Evolutionary conservation across 2,888 invertebrate species (phyloP).

Genomic region (Bedellia somnulentella): DNA sequence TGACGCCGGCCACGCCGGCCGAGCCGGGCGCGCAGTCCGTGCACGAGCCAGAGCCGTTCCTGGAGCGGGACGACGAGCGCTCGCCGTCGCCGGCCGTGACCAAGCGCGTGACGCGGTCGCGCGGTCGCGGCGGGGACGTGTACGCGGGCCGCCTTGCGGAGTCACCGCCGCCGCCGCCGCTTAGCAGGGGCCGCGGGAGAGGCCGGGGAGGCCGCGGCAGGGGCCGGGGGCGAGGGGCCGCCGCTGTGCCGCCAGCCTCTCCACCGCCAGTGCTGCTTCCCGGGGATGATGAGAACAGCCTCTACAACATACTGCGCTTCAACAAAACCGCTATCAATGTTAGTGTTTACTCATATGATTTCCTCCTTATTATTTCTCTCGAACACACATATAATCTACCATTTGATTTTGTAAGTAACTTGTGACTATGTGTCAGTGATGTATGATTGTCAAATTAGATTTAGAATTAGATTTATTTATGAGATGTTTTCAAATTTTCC

Average conservation of each 20-base stretch:
- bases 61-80: constrained; percentile 41
- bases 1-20: constrained; percentile 54
- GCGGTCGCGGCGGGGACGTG: constrained; percentile 55
- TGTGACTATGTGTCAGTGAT: too few species aligned
- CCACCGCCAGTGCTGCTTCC: constrained; percentile 50
- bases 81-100: constrained; percentile 62
- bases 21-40: constrained; percentile 56
- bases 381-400: neutral
- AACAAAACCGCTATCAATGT: constrained; percentile 81
- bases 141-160: constrained; percentile 53
- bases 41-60: constrained; percentile 51
- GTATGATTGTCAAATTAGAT: too few species aligned
- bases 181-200: constrained; percentile 34
- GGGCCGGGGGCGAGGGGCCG: constrained; percentile 41
- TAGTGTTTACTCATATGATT: constrained; percentile 17
- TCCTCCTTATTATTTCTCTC: neutral
- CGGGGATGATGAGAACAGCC: constrained; percentile 79
- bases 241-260: constrained; percentile 50
- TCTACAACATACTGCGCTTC: constrained; percentile 81
- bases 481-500: too few species aligned
- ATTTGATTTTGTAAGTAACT: neutral
- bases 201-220: constrained; percentile 39
- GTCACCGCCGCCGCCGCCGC: constrained; percentile 41
- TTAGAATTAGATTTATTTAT: too few species aligned
- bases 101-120: constrained; percentile 67